These are phyloP conservation scores for Porphyrio hochstetteri DNA, from an alignment of 2,113 vertebrate species.

Conservation along the genomic window DNA sequence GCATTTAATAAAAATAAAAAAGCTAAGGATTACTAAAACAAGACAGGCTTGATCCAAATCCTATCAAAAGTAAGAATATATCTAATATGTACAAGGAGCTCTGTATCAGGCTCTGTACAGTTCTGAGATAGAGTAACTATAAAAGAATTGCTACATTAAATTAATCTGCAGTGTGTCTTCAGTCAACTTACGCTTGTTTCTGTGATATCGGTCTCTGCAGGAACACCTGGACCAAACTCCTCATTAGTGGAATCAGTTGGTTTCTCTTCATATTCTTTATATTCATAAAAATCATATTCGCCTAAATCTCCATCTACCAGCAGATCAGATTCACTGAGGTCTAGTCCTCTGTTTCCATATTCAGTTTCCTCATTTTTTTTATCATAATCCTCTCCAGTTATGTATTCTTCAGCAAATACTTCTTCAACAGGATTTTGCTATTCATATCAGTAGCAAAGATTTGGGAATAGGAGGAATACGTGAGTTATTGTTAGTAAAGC, in stretches of 20 bases:
- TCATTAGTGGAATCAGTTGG: slow-evolving; percentile 79
- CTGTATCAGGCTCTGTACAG: background rate
- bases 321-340: slow-evolving; percentile 92
- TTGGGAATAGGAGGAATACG: slow-evolving; percentile 81
- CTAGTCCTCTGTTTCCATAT: slow-evolving; percentile 84
- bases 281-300: slow-evolving; percentile 91
- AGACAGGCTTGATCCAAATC: background rate
- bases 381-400: slow-evolving; percentile 86
- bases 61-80: background rate
- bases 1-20: background rate
- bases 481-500: slow-evolving; percentile 89
- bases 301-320: slow-evolving; percentile 92
- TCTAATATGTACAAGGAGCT: background rate
- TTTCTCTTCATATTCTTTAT: slow-evolving; percentile 85
- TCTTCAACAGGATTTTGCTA: slow-evolving; percentile 92
- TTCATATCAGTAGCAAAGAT: slow-evolving; percentile 73
- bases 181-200: slow-evolving; percentile 89
- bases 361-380: slow-evolving; percentile 79
- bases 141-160: background rate
- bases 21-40: background rate
- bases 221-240: slow-evolving; percentile 92
- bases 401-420: slow-evolving; percentile 85
- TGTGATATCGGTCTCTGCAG: slow-evolving; percentile 92
- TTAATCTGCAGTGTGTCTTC: background rate
- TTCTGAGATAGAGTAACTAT: background rate